Evolutionary conservation across 2,888 invertebrate species (phyloP), one percentile per base, ranked within the genome.

Genomic region (Pammene fasciana): DNA sequence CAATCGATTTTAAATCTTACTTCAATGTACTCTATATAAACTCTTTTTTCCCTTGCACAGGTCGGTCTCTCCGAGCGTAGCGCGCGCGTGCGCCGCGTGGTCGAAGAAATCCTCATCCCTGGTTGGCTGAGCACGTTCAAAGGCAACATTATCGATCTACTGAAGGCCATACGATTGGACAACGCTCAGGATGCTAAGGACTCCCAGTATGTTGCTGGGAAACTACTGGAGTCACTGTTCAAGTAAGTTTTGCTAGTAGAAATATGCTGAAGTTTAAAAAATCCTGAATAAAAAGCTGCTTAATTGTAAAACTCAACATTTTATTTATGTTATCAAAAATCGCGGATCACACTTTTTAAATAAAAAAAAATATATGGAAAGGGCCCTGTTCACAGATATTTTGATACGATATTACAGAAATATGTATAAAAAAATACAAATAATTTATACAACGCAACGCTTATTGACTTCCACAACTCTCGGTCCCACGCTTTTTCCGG

Each of bases 121-220:
- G 90, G 95, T 1, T 98, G 98, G 98, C 87, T 97, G 71, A 93
- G 95, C 64, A 92, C 94, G 0, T 96, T 95, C 79, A 93, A 95
- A 59, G 94, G 95, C 2, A 95, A 96, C 76, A 94, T 95, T 54
- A 88, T 97, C 14, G 92, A 94, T 7, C 89, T 98, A n/a, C 89
- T 97, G 61, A 94, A 94, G 71, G 95, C 96, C 4, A 90, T 98
- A 34, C 95, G 97, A 77, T 92, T 97, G 52, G 97, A 97, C 76
- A 93, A 93, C 68, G 81, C 86, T 0, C 86, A 91, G 10, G 92
- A 93, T 48, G 92, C 92, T 0, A 90, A 92, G 38, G 93, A 93
- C 73, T 93, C 93, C 0, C 91, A 93, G 72, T 87, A 90, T 68
- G 92, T 93, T 0, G 93, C 93, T 45, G 91, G 90, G 14, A 92